Base-by-base conservation (phyloP, 2,113 vertebrate species). In the Chaetodon auriga region DNA sequence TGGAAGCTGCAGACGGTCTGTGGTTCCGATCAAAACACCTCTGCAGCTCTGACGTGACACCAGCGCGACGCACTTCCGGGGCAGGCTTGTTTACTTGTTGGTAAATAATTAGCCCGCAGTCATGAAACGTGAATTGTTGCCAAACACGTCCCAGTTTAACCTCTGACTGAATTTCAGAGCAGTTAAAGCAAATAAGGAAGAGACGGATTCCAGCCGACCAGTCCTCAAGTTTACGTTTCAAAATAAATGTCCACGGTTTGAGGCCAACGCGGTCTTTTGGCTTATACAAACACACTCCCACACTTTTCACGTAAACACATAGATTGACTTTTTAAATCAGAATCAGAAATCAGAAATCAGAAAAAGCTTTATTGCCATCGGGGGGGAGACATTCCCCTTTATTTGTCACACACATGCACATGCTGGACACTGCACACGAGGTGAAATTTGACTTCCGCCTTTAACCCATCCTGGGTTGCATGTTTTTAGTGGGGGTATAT, bases 11-110 rank as follows among this genome's bases (percentile, higher is more conserved):
- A 66, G 53, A 60, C 6, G 15, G 6, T 53, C 30, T 5, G 38
- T 11, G 13, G n/a, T 4, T 1, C 41, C 9, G 41, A 43, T 43
- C 6, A 43, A 9, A 7, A 43, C 41, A 30, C 30, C 30, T 30
- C 30, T 35, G 55, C 30, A 85, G 46, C 68, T 85, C 93, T 95
- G 95, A 96, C 95, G 95, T 96, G 95, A 94, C 95, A 88, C 16
- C 30, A 76, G 38, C 36, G 38, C 21, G 6, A 69, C 75, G 1
- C 7, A 84, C 92, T 95, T 95, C 95, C 95, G 95, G 94, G 61
- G 57, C 68, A 79, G 15, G 9, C 51, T 55, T 80, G 30, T 23
- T 85, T 72, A 18, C 19, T 64, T 73, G 62, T 70, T 62, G 6
- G 5, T 21, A 15, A 53, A 54, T 57, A 51, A 41, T 55, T 21